Base-by-base conservation (phyloP, 2,888 invertebrate species). In the Nephrotoma appendiculata region DNA sequence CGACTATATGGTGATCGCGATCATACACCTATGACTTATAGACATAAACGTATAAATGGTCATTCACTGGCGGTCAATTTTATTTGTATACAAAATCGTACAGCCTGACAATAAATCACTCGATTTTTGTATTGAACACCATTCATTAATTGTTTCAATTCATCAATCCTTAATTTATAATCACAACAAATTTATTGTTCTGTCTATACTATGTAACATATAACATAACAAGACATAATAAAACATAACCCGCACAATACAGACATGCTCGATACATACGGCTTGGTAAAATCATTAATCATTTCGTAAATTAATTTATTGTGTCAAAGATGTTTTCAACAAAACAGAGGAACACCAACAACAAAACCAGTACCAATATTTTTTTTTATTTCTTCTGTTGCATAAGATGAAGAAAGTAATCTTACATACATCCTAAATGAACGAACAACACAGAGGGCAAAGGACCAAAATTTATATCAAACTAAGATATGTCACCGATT, bases 141-240 rank as follows among this genome's bases (percentile, higher is more conserved):
- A 57, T 57, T 31, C 31, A 9, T 19, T 57, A 71, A 71, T 71
- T 71, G 71, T 31, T 31, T 71, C 71, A 71, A 71, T 84, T 84
- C 84, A 84, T 84, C 84, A 84, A 42, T 84, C 84, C 84, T 84
- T 84, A 84, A 84, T 42, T 84, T 84, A 42, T n/a, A 84, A 84
- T 84, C 84, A 84, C 84, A 84, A 84, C 84, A 84, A 84, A 42
- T 84, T 84, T 84, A 84, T 84, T 84, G 84, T 84, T 41, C 12
- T 15, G 41, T n/a, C 11, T 12, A 42, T 7, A 42, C 42, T 1
- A 31, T 2, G 31, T 31, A 31, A 84, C 11, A 83, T n/a, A 9
- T 1, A 11, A 41, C 0, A 11, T 83, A 83, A 83, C 83, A 83
- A 83, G 12, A 12, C 11, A 41, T 41, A 83, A 41, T 41, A 83